phyloP scores from a whole-genome alignment of 2,113 vertebrate species.

The Engystomops pustulosus region DNA sequence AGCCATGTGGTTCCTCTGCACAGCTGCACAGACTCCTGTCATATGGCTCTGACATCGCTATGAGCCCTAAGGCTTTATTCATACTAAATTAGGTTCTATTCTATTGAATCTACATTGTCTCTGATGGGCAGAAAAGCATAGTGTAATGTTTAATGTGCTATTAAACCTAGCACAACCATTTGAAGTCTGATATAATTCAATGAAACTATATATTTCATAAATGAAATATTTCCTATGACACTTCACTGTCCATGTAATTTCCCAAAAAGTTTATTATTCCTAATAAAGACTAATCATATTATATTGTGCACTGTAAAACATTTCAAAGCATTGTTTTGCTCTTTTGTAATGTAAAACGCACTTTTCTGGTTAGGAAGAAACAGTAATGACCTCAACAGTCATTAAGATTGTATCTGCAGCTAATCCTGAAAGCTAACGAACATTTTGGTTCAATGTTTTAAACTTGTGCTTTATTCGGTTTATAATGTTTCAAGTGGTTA shows the following conservation, averaged over 20 bases:
- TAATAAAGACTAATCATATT: neutral
- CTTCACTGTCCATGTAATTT: neutral
- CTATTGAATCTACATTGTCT: no score
- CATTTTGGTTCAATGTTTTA: conserved; percentile 54
- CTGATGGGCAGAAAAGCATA: no score
- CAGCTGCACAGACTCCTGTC: no score
- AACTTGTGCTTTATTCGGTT: conserved; percentile 64
- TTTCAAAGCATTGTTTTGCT: neutral
- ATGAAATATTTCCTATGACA: no score
- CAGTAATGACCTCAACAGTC: conserved; percentile 62
- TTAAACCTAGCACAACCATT: no score
- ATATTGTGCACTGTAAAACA: conserved; percentile 6
- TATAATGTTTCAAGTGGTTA: conserved; percentile 64
- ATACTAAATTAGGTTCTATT: neutral
- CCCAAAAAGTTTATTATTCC: neutral
- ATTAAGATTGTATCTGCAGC: conserved; percentile 64
- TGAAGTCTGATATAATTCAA: no score
- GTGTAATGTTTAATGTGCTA: no score
- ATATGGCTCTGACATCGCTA: no score
- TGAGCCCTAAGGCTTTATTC: neutral
- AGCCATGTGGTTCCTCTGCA: no score
- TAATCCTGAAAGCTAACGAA: conserved; percentile 63
- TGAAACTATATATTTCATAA: no score
- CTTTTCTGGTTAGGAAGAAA: conserved; percentile 61
- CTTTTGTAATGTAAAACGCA: neutral